Conservation (phyloP, 2,113 vertebrate genomes). For the Brachyhypopomus gauderio region DNA sequence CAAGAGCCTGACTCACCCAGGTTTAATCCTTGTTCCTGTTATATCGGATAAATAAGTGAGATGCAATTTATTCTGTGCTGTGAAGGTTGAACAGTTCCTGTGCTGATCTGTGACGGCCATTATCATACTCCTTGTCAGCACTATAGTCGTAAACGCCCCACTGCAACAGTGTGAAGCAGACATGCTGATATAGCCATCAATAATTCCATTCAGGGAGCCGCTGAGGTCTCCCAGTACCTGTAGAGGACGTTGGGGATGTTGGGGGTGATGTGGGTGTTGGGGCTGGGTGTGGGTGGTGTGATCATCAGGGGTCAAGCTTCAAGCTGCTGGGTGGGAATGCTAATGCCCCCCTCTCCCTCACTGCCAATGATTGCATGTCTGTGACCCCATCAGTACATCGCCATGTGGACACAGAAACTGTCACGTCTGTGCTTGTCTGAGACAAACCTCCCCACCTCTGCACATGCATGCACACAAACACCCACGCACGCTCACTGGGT, state of each 20-base stretch:
- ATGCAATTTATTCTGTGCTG: constrained; percentile 77
- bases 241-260: background rate
- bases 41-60: constrained; percentile 78
- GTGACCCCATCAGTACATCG: constrained; percentile 41
- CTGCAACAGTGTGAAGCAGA: constrained; percentile 77
- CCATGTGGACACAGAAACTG: constrained; percentile 48
- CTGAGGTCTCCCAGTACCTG: constrained; percentile 63
- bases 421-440: constrained; percentile 23
- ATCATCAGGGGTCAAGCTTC: constrained; percentile 50
- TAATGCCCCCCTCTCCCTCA: constrained; percentile 34
- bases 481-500: constrained; percentile 24
- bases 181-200: constrained; percentile 83
- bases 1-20: constrained; percentile 30
- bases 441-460: constrained; percentile 19
- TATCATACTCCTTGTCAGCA: constrained; percentile 86
- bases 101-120: constrained; percentile 83
- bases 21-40: constrained; percentile 64
- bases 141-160: constrained; percentile 79
- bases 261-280: constrained; percentile 16
- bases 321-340: constrained; percentile 47
- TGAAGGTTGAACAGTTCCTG: constrained; percentile 77
- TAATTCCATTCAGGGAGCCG: constrained; percentile 73
- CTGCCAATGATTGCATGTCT: constrained; percentile 29
- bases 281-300: constrained; percentile 27
- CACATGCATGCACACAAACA: constrained; percentile 1